Conservation (phyloP, 92 coral and sea anemone genomes). For the Nematostella vectensis region DNA sequence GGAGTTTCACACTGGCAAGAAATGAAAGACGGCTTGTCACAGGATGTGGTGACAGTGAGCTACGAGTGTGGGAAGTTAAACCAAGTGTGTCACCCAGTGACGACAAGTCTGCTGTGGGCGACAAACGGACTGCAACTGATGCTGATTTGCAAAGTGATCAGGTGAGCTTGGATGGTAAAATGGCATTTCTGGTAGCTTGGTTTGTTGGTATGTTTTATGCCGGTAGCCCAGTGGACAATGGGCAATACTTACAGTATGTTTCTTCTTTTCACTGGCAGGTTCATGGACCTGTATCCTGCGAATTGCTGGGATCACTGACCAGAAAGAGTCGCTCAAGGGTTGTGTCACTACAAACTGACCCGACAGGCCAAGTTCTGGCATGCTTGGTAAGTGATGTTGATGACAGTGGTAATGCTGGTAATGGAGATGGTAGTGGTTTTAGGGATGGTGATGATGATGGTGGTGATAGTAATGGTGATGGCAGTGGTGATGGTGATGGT, state of each 20-base stretch:
- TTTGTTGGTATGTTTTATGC: too few relatives aligned
- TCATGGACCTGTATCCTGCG: constrained; percentile 58
- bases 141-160: constrained; percentile 5
- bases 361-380: constrained; percentile 60
- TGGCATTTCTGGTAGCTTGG: too few relatives aligned
- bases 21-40: constrained; percentile 79
- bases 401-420: too few relatives aligned
- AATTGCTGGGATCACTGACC: constrained; percentile 74
- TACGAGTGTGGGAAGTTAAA: constrained; percentile 78
- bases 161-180: background rate
- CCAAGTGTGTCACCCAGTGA: constrained; percentile 16
- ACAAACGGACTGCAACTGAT: constrained; percentile 20
- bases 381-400: constrained; percentile 70
- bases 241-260: background rate
- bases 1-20: constrained; percentile 67
- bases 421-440: too few relatives aligned
- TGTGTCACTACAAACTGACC: constrained; percentile 46
- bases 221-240: too few relatives aligned
- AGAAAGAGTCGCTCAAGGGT: constrained; percentile 86
- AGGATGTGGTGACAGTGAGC: constrained; percentile 91
- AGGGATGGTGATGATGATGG: background rate
- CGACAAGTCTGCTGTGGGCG: constrained; percentile 8
- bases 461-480: background rate
- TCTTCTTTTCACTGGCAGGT: constrained; percentile 9
- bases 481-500: background rate